Percentiles rank a stretch among this genome's conserved stretches.
These are phyloP conservation scores for Pantelozetes paolii DNA, from an alignment of 2,888 invertebrate genomes.

Conservation along the genomic window DNA sequence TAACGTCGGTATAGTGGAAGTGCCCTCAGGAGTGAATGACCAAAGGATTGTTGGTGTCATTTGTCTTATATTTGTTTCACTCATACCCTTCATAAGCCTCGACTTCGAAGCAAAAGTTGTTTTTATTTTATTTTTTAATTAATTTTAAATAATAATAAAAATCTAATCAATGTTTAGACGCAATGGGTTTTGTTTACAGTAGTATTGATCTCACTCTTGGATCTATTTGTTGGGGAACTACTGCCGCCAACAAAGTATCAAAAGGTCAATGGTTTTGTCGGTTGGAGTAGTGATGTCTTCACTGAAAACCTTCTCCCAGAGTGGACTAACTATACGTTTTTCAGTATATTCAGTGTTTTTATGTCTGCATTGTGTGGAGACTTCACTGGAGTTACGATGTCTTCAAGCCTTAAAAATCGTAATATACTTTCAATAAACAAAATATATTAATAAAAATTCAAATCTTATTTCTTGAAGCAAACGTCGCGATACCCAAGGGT, in stretches of 20 bases:
- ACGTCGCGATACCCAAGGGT: not conserved
- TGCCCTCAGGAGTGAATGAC: not conserved
- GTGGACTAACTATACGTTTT: not conserved
- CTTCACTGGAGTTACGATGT: conserved; percentile 16
- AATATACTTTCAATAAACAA: too few relatives aligned
- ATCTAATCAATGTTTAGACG: not conserved
- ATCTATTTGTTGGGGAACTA: not conserved
- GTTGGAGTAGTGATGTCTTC: not conserved
- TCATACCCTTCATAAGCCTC: conserved; percentile 39
- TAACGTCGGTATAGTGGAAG: not conserved
- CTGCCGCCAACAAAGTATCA: not conserved
- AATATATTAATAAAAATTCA: too few relatives aligned
- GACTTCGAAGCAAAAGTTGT: conserved; percentile 35
- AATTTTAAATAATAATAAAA: too few relatives aligned
- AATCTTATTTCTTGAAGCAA: too few relatives aligned
- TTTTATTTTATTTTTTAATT: too few relatives aligned
- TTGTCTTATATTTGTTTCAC: conserved; percentile 27
- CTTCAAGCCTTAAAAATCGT: conserved; percentile 28
- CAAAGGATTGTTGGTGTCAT: conserved; percentile 32
- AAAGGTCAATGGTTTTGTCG: not conserved
- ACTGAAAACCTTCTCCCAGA: not conserved
- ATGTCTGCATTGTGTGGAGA: not conserved
- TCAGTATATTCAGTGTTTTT: not conserved
- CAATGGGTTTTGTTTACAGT: conserved; percentile 6
- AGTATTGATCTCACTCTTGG: not conserved